A percentile compares a stretch with the other conserved stretches of the same genome.
These are phyloP conservation scores for Amitus sp. DNA, from an alignment of 2,888 invertebrate genomes.

Conservation along the genomic window DNA sequence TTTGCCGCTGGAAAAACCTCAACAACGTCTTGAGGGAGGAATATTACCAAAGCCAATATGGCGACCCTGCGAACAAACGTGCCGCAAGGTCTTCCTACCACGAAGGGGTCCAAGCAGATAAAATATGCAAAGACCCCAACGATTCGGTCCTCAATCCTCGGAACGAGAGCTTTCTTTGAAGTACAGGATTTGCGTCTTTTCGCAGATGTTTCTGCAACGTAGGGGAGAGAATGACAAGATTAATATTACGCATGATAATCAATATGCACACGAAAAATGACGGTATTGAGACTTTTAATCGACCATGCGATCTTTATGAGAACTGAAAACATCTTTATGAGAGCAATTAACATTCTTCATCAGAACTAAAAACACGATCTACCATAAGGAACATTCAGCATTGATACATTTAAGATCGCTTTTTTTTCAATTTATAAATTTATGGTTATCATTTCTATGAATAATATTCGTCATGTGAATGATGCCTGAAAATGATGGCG, in stretches of 20 bases:
- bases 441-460: no score
- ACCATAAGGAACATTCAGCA: no score
- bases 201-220: conserved; percentile 30
- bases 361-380: no score
- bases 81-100: conserved; percentile 67
- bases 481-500: no score
- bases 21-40: conserved; percentile 95
- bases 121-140: conserved; percentile 67
- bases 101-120: conserved; percentile 62
- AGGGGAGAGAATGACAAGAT: conserved; percentile 42
- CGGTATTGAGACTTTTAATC: no score
- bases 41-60: conserved; percentile 92
- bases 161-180: conserved; percentile 76
- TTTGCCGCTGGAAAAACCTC: conserved; percentile 87
- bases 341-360: no score
- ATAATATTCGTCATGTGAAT: no score
- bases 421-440: no score
- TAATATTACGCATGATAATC: conserved; percentile 38
- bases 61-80: conserved; percentile 76
- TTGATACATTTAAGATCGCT: no score
- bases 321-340: no score
- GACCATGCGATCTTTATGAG: no score
- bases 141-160: conserved; percentile 73
- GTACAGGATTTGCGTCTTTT: conserved; percentile 43
- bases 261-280: conserved; percentile 33